Base-by-base conservation (phyloP, 2,888 invertebrate genomes). In the Pristionchus mayeri region DNA sequence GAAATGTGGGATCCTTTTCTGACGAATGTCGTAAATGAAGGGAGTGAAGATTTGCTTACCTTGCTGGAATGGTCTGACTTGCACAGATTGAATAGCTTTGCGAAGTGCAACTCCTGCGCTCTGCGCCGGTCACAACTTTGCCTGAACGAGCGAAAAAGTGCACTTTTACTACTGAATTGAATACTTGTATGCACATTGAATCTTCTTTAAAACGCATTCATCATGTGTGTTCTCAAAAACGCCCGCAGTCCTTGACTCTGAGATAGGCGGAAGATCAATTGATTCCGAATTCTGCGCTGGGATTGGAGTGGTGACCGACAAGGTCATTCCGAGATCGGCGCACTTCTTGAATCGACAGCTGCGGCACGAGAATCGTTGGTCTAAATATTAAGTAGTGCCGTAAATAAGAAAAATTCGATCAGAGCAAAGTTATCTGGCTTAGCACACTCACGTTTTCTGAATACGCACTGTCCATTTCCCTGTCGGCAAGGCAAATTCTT, bases 401-500 rank as follows among this genome's bases (percentile, higher is more conserved):
- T 54, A n/a, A n/a, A n/a, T n/a, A n/a, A n/a, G n/a, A n/a, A n/a
- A n/a, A n/a, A n/a, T n/a, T n/a, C n/a, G n/a, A n/a, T n/a, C n/a
- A n/a, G n/a, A n/a, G n/a, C n/a, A n/a, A n/a, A n/a, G n/a, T n/a
- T n/a, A n/a, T n/a, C n/a, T n/a, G 16, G 4, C n/a, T 7, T 18
- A 21, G 54, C n/a, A n/a, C n/a, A 71, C 44, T 40, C 9, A 71
- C 71, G 71, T 44, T 71, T 71, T 9, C 71, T 21, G 4, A 71
- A 71, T 30, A n/a, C n/a, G 71, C 71, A 71, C 7, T 44, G 0
- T 0, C 71, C 71, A 2, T 44, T 71, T 1, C 71, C 40, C 4
- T 71, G 71, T 71, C 71, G 71, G 11, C 71, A 71, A n/a, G 71
- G 71, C n/a, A 40, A 71, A 11, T 24, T 21, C 44, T 24, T 44